A percentile compares a stretch with the other conserved stretches of the same genome.
Evolutionary conservation across 2,888 invertebrate species (phyloP).

Genomic region (Proisotoma minuta): DNA sequence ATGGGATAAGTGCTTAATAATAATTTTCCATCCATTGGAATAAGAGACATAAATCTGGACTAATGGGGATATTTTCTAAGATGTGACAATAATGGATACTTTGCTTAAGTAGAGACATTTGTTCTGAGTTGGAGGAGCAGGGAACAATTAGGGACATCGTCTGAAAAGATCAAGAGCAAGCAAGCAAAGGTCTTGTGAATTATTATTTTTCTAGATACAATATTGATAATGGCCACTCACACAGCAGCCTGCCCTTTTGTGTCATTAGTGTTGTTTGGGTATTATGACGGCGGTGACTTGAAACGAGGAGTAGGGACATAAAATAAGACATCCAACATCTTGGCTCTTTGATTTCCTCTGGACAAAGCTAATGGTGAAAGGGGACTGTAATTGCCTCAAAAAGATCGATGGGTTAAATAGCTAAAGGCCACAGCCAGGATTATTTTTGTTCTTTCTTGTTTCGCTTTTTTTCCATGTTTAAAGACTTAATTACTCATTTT

Average conservation of each 20-base stretch:
- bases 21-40: not conserved
- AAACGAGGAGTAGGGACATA: constrained; percentile 3
- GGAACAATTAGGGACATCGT: constrained; percentile 1
- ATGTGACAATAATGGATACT: constrained; percentile 4
- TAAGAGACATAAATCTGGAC: not conserved
- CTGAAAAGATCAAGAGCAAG: constrained; percentile 6
- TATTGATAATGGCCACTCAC: constrained; percentile 3
- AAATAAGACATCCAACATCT: constrained; percentile 14
- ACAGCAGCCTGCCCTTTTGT: not conserved
- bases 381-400: constrained; percentile 39
- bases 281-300: too few relatives aligned
- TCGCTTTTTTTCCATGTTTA: constrained; percentile 15
- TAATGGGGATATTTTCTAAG: not conserved
- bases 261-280: not conserved
- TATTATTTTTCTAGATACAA: constrained; percentile 4
- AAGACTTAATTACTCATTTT: constrained; percentile 32
- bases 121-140: not conserved
- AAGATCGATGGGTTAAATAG: constrained; percentile 36
- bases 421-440: constrained; percentile 36
- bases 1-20: constrained; percentile 2
- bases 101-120: constrained; percentile 4
- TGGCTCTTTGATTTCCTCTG: constrained; percentile 3
- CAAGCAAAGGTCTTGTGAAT: not conserved
- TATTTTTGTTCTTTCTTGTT: constrained; percentile 36
- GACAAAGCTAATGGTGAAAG: not conserved